A percentile compares a stretch with the other conserved stretches of the same genome.
Conservation (phyloP, 1,140 invertebrate genomes). For the Drosophila sproati region DNA sequence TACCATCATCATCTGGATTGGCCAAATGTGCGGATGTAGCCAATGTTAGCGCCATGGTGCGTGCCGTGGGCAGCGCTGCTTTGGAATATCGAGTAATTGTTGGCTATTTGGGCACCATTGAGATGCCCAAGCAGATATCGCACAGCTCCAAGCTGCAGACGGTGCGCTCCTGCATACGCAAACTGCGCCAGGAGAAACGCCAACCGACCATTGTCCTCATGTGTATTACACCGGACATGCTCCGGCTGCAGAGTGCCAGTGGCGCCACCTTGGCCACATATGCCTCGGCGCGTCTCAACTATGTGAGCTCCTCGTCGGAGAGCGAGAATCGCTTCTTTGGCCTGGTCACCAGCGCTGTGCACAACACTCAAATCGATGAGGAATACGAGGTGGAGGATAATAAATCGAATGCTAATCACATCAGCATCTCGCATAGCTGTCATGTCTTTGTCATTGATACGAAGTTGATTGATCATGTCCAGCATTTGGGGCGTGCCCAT, state of each 20-base stretch:
- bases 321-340: constrained; percentile 97
- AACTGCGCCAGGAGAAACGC: constrained; percentile 94
- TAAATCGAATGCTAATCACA: constrained; percentile 54
- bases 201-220: constrained; percentile 94
- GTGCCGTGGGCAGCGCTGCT: constrained; percentile 85
- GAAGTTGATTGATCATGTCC: constrained; percentile 91
- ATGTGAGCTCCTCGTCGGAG: constrained; percentile 95
- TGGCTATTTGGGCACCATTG: constrained; percentile 97
- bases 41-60: constrained; percentile 84
- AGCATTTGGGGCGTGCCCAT: constrained; percentile 91
- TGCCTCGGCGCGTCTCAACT: constrained; percentile 93
- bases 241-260: constrained; percentile 90
- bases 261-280: constrained; percentile 91
- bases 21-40: constrained; percentile 70
- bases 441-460: constrained; percentile 97
- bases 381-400: constrained; percentile 70
- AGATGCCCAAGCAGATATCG: constrained; percentile 94
- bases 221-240: constrained; percentile 91
- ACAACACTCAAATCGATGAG: constrained; percentile 84
- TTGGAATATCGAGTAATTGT: constrained; percentile 94
- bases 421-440: constrained; percentile 92
- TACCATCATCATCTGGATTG: constrained; percentile 2
- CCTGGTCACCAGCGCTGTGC: constrained; percentile 92
- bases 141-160: constrained; percentile 90
- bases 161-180: constrained; percentile 92